Evolutionary conservation across 2,113 vertebrate genomes (phyloP).

Genomic region (Chrysochloris asiatica): DNA sequence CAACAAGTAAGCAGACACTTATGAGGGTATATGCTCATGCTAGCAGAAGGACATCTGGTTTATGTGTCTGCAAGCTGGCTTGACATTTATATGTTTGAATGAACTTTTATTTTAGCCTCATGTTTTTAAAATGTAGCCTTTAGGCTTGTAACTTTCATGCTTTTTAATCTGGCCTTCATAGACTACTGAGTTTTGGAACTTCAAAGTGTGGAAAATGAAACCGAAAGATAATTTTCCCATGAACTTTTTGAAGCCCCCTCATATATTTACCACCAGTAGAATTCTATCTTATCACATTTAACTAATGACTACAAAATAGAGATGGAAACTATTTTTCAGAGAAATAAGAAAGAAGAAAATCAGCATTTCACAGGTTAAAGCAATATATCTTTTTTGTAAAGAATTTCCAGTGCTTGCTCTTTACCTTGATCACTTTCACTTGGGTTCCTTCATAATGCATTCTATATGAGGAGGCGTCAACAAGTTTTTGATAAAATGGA

Average conservation of each 20-base stretch:
- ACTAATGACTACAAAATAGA: not conserved
- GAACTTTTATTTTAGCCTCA: conserved; percentile 45
- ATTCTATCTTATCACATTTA: not conserved
- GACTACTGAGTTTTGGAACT: too few relatives aligned
- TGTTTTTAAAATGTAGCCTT: conserved; percentile 52
- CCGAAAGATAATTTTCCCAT: not conserved
- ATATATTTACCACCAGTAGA: not conserved
- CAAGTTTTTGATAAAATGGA: too few relatives aligned
- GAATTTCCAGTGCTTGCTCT: not conserved
- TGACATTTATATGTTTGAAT: conserved; percentile 48
- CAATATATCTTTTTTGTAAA: conserved; percentile 63
- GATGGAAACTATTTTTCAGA: not conserved
- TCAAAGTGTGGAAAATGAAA: too few relatives aligned
- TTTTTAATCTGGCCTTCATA: conserved; percentile 30
- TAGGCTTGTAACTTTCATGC: not conserved
- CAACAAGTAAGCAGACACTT: not conserved
- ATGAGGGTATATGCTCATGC: not conserved
- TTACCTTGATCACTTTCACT: conserved; percentile 58
- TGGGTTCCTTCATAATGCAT: conserved; percentile 12
- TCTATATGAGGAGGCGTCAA: not conserved
- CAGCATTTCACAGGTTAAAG: not conserved
- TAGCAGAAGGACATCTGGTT: not conserved
- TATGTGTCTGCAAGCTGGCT: conserved; percentile 16
- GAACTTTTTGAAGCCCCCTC: not conserved
- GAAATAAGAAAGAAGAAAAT: conserved; percentile 9